Base-by-base conservation (phyloP, 2,797 vertebrate species). In the Mastacembelus armatus region DNA sequence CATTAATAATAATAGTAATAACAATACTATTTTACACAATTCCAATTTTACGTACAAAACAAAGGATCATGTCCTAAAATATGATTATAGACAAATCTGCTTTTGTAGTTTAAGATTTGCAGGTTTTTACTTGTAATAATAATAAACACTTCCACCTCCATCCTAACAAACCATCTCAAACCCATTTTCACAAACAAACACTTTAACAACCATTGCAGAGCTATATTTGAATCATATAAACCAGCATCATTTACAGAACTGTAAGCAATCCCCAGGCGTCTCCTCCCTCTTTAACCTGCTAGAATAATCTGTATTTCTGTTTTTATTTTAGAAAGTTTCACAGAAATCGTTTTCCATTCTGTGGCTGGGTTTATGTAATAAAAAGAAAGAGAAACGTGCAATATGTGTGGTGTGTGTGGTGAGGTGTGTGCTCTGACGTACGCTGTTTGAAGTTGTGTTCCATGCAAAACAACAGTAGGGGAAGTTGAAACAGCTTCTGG, bases 401-500 rank as follows among this genome's bases (percentile, higher is more conserved):
- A n/a, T 12, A 5, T 36, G 27, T 49, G 39, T 54, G 48, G 67
- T 70, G 49, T 40, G 27, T 78, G 30, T 52, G 45, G 36, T 29
- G 16, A 44, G 30, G 48, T 63, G 40, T 10, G 33, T 0, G 29
- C 71, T 78, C 33, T 81, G 74, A 85, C 71, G 38, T 75, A 61
- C 51, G 63, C 72, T 62, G 55, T 82, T 88, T 85, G 70, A 88
- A 80, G 74, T 79, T 71, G 69, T 74, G 77, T 80, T 88, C 77
- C 79, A 81, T 87, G 30, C 59, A 84, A 90, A 89, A 85, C 74
- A 88, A 87, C 74, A 76, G 82, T 14, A 52, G 72, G 90, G 86
- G 88, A 91, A 88, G 81, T 76, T 40, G 47, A 81, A 85, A 74
- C 79, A 71, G 86, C 87, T 91, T 85, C 87, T 89, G 88, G 91